Conservation (phyloP, 1,140 invertebrate genomes). For the Nomia melanderi region DNA sequence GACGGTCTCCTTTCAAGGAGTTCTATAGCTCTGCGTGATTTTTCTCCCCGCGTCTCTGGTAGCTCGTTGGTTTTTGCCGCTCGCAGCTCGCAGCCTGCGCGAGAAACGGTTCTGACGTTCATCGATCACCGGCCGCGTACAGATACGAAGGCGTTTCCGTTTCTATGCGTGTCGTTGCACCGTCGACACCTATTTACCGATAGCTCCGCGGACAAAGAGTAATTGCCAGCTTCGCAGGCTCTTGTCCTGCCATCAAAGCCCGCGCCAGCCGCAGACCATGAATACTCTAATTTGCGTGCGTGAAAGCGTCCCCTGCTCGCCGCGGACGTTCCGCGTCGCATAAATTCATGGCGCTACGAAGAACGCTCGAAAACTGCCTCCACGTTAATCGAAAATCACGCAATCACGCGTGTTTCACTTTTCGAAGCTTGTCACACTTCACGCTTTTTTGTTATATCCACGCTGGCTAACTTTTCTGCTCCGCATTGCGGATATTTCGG, state of each 20-base stretch:
- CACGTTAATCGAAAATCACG: too few species aligned
- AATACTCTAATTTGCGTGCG: constrained; percentile 28
- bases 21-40: background rate
- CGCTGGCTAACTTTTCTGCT: too few species aligned
- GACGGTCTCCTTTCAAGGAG: background rate
- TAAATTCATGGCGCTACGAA: background rate
- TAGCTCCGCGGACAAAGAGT: constrained; percentile 33
- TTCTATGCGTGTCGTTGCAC: constrained; percentile 22
- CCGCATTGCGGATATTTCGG: too few species aligned
- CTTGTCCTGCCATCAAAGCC: constrained; percentile 26
- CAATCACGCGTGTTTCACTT: too few species aligned
- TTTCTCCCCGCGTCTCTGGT: background rate
- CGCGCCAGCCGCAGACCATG: background rate
- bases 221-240: constrained; percentile 41
- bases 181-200: constrained; percentile 37
- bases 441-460: too few species aligned
- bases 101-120: background rate
- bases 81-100: background rate
- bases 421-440: too few species aligned
- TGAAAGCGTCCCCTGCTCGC: background rate
- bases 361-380: background rate
- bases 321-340: constrained; percentile 3
- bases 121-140: constrained; percentile 25
- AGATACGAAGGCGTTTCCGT: constrained; percentile 23
- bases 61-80: background rate